Evolutionary conservation across 2,797 vertebrate genomes (phyloP).

Genomic region (Coracias cyanogaster): DNA sequence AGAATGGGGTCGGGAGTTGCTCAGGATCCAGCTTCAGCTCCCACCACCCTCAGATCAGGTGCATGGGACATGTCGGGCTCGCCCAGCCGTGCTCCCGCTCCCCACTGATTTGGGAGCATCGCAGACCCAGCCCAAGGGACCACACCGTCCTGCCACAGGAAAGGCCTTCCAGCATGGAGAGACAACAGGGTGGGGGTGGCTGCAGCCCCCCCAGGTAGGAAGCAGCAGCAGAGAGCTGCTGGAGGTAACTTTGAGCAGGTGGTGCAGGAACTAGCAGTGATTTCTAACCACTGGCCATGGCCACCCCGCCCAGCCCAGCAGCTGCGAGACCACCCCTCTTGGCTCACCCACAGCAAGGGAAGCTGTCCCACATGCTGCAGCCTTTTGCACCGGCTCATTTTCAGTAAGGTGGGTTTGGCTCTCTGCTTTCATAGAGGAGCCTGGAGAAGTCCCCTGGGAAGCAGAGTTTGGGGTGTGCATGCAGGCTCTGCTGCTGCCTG

Average conservation of each 20-base stretch:
- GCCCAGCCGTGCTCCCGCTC: fast-evolving
- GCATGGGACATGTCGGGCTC: fast-evolving
- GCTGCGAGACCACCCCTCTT: not conserved
- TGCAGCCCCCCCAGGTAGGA: not conserved
- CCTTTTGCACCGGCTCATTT: not conserved
- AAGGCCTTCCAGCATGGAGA: not conserved
- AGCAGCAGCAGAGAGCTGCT: not conserved
- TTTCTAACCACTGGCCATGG: not conserved
- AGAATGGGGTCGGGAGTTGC: fast-evolving
- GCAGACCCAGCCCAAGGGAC: not conserved
- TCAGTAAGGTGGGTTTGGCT: not conserved
- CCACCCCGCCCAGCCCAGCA: not conserved
- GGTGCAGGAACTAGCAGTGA: not conserved
- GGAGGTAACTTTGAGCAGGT: not conserved
- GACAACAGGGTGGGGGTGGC: not conserved
- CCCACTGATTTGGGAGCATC: not conserved
- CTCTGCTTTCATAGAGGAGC: not conserved
- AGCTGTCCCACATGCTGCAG: not conserved
- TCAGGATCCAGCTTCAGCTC: not conserved
- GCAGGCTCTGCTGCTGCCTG: not conserved
- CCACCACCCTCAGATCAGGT: not conserved
- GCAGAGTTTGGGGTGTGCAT: too few relatives aligned
- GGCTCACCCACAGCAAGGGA: fast-evolving
- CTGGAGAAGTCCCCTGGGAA: not conserved
- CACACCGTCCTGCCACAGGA: fast-evolving